A percentile compares a stretch with the other conserved stretches of the same genome.
These are phyloP conservation scores for Argentina silus DNA, from an alignment of 2,797 vertebrate genomes.

Conservation along the genomic window DNA sequence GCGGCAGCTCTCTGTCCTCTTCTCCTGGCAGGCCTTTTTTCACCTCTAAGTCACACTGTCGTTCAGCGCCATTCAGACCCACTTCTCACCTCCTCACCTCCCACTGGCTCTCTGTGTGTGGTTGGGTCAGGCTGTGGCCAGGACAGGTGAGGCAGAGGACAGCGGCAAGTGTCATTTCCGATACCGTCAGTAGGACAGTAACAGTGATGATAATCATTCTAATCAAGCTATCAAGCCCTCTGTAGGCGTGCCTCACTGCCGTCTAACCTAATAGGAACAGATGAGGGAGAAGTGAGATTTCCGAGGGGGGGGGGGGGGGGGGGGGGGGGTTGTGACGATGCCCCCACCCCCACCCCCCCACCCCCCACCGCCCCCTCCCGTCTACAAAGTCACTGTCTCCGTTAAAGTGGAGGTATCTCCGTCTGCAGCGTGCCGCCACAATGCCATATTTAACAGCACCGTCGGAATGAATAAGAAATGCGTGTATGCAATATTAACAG, in stretches of 20 bases:
- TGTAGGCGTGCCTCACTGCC: background rate
- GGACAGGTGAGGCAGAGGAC: slow-evolving; percentile 37
- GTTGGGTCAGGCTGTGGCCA: slow-evolving; percentile 42
- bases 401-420: background rate
- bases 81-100: background rate
- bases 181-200: slow-evolving; percentile 24
- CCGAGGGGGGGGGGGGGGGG: background rate
- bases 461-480: slow-evolving; percentile 61
- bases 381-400: background rate
- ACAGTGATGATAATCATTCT: slow-evolving; percentile 15
- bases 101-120: background rate
- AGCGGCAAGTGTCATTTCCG: slow-evolving; percentile 29
- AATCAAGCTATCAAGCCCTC: background rate
- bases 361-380: no score
- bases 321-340: no score
- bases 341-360: no score
- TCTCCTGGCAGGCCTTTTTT: background rate
- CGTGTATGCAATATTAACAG: slow-evolving; percentile 53
- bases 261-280: background rate
- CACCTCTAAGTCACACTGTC: background rate
- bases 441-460: slow-evolving; percentile 34
- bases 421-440: background rate
- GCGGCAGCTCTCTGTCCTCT: background rate
- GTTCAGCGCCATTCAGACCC: background rate
- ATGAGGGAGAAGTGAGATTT: no score